Conservation (phyloP, 2,888 invertebrate genomes). For the Tridacna gigas region DNA sequence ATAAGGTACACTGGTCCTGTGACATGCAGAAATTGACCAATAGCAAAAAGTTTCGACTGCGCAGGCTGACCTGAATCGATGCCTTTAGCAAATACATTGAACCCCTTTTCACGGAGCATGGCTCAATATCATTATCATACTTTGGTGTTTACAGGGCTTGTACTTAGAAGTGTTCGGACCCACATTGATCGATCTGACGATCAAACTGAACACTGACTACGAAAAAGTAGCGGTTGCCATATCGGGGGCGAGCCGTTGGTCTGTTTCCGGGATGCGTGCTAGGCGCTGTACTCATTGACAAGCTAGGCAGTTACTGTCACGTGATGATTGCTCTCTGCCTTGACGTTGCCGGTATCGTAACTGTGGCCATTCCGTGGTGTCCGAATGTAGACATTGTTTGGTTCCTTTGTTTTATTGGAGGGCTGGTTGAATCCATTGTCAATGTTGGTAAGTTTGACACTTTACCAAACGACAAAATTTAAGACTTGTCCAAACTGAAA, state of each 20-base stretch:
- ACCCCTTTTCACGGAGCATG: not conserved
- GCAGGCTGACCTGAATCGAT: not conserved
- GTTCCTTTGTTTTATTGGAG: constrained; percentile 63
- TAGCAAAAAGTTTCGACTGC: no score
- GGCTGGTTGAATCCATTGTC: constrained; percentile 69
- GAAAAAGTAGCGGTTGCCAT: constrained; percentile 70
- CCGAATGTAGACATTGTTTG: constrained; percentile 53
- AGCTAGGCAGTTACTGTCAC: constrained; percentile 60
- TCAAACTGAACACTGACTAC: constrained; percentile 63
- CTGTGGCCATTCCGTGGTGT: constrained; percentile 60
- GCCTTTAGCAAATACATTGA: not conserved
- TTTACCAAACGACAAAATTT: no score
- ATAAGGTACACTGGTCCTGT: no score
- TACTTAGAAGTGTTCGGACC: constrained; percentile 72
- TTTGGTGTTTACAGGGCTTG: constrained; percentile 56
- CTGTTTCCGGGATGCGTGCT: constrained; percentile 52
- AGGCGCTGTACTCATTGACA: constrained; percentile 66
- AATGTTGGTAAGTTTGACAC: constrained; percentile 64
- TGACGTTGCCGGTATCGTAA: constrained; percentile 58
- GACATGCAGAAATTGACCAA: no score
- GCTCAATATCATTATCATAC: not conserved
- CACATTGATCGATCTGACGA: constrained; percentile 69
- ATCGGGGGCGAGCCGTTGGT: constrained; percentile 66
- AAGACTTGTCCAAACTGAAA: no score
- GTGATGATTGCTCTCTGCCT: constrained; percentile 67